Percentiles rank a stretch among this genome's conserved stretches.
Evolutionary conservation across 2,888 invertebrate species (phyloP).

Genomic region (Pyrochroa serraticornis): DNA sequence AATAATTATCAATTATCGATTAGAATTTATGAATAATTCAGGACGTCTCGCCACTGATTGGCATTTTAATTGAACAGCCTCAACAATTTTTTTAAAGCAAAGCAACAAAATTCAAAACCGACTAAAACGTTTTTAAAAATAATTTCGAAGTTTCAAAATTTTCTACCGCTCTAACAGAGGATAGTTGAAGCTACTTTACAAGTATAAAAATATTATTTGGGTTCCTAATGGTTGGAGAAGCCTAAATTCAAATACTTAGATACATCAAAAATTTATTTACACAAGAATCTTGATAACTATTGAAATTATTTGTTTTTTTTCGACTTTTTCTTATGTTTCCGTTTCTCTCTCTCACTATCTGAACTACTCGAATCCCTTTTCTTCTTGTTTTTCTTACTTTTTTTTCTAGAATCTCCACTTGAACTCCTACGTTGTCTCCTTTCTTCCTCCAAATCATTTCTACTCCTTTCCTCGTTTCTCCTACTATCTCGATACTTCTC

Average conservation of each 20-base stretch:
- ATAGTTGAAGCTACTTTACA: too few relatives aligned
- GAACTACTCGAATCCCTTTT: slow-evolving; percentile 54
- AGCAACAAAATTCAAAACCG: slow-evolving; percentile 5
- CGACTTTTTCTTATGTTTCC: slow-evolving; percentile 19
- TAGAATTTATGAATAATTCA: too few relatives aligned
- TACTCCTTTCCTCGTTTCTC: background rate
- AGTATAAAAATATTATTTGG: too few relatives aligned
- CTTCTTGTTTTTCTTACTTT: slow-evolving; percentile 42
- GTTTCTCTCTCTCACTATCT: slow-evolving; percentile 21
- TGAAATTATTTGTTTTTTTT: slow-evolving; percentile 10
- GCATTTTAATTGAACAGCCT: slow-evolving; percentile 10
- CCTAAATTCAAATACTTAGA: too few relatives aligned
- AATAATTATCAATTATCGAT: too few relatives aligned
- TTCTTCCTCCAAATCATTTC: background rate
- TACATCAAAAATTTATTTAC: background rate
- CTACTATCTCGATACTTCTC: too few relatives aligned
- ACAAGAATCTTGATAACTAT: slow-evolving; percentile 1
- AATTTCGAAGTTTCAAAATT: too few relatives aligned
- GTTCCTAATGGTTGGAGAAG: too few relatives aligned
- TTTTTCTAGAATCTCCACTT: slow-evolving; percentile 9
- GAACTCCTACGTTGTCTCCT: background rate
- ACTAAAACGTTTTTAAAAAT: too few relatives aligned
- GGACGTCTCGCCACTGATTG: background rate
- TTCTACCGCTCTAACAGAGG: too few relatives aligned
- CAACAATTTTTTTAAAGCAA: background rate